These are phyloP conservation scores for Drosophila colorata DNA, from an alignment of 2,888 invertebrate species.

Conservation along the genomic window DNA sequence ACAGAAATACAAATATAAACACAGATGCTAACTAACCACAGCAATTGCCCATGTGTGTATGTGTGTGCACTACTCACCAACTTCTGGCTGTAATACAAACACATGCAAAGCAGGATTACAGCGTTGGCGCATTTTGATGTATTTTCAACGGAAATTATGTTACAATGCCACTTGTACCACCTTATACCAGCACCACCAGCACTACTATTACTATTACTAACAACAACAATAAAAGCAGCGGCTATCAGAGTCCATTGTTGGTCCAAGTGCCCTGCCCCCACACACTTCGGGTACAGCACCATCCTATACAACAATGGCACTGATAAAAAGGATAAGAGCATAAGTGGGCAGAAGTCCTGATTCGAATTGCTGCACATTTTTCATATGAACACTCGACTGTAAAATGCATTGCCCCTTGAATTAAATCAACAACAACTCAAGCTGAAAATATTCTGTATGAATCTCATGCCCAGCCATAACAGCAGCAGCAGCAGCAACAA, in stretches of 20 bases:
- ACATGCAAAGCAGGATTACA: slow-evolving; percentile 62
- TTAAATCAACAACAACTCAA: slow-evolving; percentile 79
- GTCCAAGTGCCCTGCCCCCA: slow-evolving; percentile 3
- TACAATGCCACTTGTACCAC: slow-evolving; percentile 65
- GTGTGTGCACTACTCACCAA: slow-evolving; percentile 13
- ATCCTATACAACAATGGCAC: slow-evolving; percentile 44
- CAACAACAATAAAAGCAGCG: slow-evolving; percentile 14
- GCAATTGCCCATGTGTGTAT: slow-evolving; percentile 37
- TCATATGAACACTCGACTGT: slow-evolving; percentile 72
- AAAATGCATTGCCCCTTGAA: slow-evolving; percentile 80
- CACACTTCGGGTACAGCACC: not conserved
- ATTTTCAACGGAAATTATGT: slow-evolving; percentile 78
- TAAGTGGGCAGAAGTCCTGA: slow-evolving; percentile 61
- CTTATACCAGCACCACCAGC: slow-evolving; percentile 38
- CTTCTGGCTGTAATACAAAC: slow-evolving; percentile 41
- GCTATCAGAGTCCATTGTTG: slow-evolving; percentile 35
- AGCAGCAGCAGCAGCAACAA: slow-evolving; percentile 25
- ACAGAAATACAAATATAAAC: slow-evolving; percentile 79
- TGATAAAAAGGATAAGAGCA: slow-evolving; percentile 63
- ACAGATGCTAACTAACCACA: slow-evolving; percentile 81
- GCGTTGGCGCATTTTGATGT: slow-evolving; percentile 69
- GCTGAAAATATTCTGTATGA: slow-evolving; percentile 52
- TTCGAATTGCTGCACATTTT: slow-evolving; percentile 70
- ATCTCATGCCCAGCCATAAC: slow-evolving; percentile 26
- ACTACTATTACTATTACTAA: slow-evolving; percentile 21